Percentiles rank a stretch among this genome's conserved stretches.
phyloP scores from a whole-genome alignment of 2,888 invertebrate species.

The Sesia apiformis region DNA sequence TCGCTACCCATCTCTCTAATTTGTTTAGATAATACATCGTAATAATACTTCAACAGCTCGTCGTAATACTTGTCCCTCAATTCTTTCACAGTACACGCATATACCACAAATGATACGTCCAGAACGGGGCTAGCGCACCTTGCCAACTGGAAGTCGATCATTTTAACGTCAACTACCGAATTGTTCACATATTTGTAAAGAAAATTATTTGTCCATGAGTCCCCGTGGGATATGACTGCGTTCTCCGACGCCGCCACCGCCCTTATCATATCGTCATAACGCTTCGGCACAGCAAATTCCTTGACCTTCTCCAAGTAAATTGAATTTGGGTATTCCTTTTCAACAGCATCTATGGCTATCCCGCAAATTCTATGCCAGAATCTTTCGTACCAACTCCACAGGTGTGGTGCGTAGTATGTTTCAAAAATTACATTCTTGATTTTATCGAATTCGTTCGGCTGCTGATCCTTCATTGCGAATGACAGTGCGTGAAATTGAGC shows the following conservation, averaged over 20 bases:
- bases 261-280: conserved; percentile 61
- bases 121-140: conserved; percentile 73
- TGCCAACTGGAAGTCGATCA: conserved; percentile 82
- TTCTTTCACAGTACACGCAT: conserved; percentile 72
- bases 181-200: conserved; percentile 57
- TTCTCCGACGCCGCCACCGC: conserved; percentile 46
- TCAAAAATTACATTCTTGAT: conserved; percentile 60
- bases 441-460: conserved; percentile 59
- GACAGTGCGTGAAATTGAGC: conserved; percentile 77
- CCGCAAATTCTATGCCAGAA: conserved; percentile 66
- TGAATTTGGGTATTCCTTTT: conserved; percentile 75
- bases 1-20: conserved; percentile 76
- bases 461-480: conserved; percentile 73
- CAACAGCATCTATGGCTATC: conserved; percentile 77
- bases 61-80: conserved; percentile 75
- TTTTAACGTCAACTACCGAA: conserved; percentile 53
- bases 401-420: conserved; percentile 71
- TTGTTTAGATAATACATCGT: conserved; percentile 67
- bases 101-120: conserved; percentile 59
- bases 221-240: conserved; percentile 81
- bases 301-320: conserved; percentile 73
- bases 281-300: conserved; percentile 65
- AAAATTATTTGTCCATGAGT: conserved; percentile 86
- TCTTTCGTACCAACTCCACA: conserved; percentile 72
- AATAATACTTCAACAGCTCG: conserved; percentile 75